Conservation (phyloP, 2,113 vertebrate species). For the Psophia crepitans region DNA sequence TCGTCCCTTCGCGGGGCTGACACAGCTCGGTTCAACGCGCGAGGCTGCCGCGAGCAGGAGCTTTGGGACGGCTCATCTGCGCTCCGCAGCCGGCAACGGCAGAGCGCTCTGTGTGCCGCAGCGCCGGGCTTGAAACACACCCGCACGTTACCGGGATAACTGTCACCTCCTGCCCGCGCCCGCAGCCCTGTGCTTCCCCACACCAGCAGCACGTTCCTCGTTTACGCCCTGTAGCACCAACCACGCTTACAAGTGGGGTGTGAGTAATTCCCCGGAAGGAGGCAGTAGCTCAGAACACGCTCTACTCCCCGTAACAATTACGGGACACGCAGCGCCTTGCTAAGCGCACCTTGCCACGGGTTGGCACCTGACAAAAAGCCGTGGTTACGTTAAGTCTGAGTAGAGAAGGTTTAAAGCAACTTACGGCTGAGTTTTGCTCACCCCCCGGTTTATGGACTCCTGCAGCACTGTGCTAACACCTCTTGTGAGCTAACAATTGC, state of each 20-base stretch:
- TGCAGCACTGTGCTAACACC: not conserved
- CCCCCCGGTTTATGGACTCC: not conserved
- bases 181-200: fast-evolving
- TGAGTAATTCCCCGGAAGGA: not conserved
- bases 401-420: not conserved
- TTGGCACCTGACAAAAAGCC: not conserved
- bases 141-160: too few relatives aligned
- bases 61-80: not conserved
- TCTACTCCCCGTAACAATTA: too few relatives aligned
- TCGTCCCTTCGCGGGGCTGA: too few relatives aligned
- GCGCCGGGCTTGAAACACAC: too few relatives aligned
- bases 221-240: not conserved
- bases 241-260: not conserved
- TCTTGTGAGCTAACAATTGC: not conserved
- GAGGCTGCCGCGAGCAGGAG: not conserved
- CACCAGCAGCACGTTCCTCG: not conserved
- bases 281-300: too few relatives aligned
- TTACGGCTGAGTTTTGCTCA: not conserved
- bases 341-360: not conserved
- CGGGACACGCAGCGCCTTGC: not conserved
- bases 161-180: not conserved
- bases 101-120: not conserved
- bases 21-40: fast-evolving
- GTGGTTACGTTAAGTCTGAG: not conserved
- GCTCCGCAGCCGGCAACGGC: too few relatives aligned